Evolutionary conservation across 37 sponge, comb jelly and placozoan genomes (phyloP), one percentile per base, ranked within the genome.

Genomic region (Hexactinellida sp.): DNA sequence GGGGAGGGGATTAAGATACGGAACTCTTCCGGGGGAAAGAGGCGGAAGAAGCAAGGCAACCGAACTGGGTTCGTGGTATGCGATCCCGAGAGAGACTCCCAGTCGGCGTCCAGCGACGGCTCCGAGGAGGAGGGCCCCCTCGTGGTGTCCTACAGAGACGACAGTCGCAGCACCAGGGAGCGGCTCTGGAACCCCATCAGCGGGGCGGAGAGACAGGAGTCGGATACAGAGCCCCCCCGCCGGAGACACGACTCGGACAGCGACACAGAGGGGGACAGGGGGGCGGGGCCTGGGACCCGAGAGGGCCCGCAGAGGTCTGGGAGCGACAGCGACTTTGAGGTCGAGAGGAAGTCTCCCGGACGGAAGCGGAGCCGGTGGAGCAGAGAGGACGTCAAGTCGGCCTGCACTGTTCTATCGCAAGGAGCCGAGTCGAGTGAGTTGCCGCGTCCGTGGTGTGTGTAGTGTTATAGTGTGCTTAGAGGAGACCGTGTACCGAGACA

Each of bases 401-500:
- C 76, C 25, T 63, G 76, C 13, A 23, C 76, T 25, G 30, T 63
- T 7, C 5, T 63, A 23, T n/a, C 13, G 13, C 28, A 63, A n/a
- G 21, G 19, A 21, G 13, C 3, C 34, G 28, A 63, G 5, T 7
- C 21, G 13, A n/a, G 76, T n/a, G 5, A 63, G 76, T 63, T 63
- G 16, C n/a, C n/a, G n/a, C n/a, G n/a, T n/a, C n/a, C n/a, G n/a
- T n/a, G n/a, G 47, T 16, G 47, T 13, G 47, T 13, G 47, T 41
- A 41, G 47, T 41, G 47, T 41, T 41, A 41, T 41, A 41, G 47
- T 41, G 47, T 47, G 13, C 34, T 10, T n/a, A 63, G 91, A 91
- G 9, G 87, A 88, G 63, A 95, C 96, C 21, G 92, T 94, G 39
- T 91, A 92, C 82, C 85, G 98, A 35, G 94, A 96, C 84, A 93